A percentile compares a stretch with the other conserved stretches of the same genome.
Evolutionary conservation across 2,797 vertebrate genomes (phyloP).

Genomic region (Clarias laeviceps): DNA sequence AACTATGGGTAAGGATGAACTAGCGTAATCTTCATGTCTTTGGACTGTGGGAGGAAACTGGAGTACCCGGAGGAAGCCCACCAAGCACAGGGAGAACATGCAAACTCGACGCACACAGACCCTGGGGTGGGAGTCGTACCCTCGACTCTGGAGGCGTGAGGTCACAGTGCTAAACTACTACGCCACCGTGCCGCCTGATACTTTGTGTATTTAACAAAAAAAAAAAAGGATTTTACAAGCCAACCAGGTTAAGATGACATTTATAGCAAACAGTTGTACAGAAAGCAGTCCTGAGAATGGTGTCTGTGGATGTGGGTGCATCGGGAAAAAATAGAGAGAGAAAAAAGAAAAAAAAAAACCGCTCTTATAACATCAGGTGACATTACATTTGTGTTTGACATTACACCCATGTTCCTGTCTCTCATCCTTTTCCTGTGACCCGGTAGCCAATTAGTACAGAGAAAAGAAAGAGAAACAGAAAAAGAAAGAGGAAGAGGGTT

Average conservation of each 20-base stretch:
- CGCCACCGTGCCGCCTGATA: too few species aligned
- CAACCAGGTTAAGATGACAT: not conserved
- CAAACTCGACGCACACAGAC: too few species aligned
- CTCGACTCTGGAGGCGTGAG: too few species aligned
- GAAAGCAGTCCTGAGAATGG: not conserved
- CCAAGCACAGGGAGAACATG: too few species aligned
- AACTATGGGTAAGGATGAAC: too few species aligned
- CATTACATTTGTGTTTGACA: constrained; percentile 30
- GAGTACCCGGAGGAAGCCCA: too few species aligned
- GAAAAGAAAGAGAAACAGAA: not conserved
- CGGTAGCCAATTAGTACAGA: constrained; percentile 45
- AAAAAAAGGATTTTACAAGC: not conserved
- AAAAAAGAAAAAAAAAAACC: constrained; percentile 7
- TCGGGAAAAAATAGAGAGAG: too few species aligned
- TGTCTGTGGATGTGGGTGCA: not conserved
- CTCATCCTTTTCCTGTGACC: not conserved
- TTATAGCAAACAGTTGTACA: not conserved
- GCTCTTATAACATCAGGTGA: not conserved
- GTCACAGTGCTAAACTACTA: too few species aligned
- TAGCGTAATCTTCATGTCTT: too few species aligned
- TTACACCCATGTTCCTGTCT: constrained; percentile 39
- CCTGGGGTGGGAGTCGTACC: too few species aligned
- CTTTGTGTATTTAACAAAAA: too few species aligned
- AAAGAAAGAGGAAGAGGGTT: constrained; percentile 3
- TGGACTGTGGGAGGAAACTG: too few species aligned